Evolutionary conservation across 2,797 vertebrate genomes (phyloP).

Genomic region (Fringilla coelebs): DNA sequence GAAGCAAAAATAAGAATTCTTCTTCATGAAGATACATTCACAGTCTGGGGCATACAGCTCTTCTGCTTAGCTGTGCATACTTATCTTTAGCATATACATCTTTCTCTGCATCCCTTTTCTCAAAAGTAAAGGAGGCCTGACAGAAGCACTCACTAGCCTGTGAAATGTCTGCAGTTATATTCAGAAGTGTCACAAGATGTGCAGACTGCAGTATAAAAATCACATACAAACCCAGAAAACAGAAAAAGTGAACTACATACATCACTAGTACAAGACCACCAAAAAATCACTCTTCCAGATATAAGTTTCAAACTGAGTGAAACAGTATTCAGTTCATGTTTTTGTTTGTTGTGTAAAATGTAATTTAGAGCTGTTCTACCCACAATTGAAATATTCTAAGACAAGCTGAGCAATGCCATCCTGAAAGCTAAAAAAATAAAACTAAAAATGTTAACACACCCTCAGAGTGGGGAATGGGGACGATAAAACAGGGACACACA

Average conservation of each 20-base stretch:
- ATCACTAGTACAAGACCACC: neutral
- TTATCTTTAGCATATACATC: neutral
- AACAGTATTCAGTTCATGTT: neutral
- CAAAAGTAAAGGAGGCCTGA: neutral
- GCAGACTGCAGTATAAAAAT: neutral
- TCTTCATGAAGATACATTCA: neutral
- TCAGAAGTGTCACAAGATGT: neutral
- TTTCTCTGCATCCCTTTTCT: neutral
- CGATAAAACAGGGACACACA: neutral
- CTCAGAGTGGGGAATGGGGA: fast-evolving
- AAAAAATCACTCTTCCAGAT: neutral
- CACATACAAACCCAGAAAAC: neutral
- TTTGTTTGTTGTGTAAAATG: neutral
- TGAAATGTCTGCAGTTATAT: neutral
- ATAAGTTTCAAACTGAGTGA: neutral
- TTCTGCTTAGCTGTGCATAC: neutral
- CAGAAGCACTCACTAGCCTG: neutral
- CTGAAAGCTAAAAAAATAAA: neutral
- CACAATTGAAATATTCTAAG: neutral
- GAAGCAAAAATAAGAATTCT: neutral
- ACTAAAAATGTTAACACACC: neutral
- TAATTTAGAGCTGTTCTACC: neutral
- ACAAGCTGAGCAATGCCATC: neutral
- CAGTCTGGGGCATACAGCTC: neutral
- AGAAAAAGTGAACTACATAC: neutral